Evolutionary conservation across 2,888 invertebrate species (phyloP).

Genomic region (Cheilosia grossa): DNA sequence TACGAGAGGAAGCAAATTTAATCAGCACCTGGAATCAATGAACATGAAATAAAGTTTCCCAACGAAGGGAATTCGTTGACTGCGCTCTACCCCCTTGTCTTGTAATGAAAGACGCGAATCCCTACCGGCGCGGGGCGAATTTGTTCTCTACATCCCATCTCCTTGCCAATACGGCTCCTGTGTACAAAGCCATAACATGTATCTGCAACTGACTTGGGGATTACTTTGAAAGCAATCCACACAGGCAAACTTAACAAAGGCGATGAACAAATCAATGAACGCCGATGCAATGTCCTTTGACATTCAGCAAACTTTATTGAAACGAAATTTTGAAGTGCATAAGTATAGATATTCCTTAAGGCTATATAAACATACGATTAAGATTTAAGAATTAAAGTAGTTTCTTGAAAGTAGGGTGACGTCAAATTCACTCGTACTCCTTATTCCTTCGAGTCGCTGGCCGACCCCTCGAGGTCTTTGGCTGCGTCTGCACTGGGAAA

Average conservation of each 20-base stretch:
- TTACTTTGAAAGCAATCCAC: slow-evolving; percentile 18
- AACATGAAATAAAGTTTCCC: slow-evolving; percentile 37
- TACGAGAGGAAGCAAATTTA: slow-evolving; percentile 29
- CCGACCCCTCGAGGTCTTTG: slow-evolving; percentile 17
- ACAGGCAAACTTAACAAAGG: background rate
- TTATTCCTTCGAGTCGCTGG: slow-evolving; percentile 42
- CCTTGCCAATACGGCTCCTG: background rate
- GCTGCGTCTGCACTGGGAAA: slow-evolving; percentile 75
- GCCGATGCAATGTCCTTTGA: slow-evolving; percentile 21
- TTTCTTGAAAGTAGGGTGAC: slow-evolving; percentile 32
- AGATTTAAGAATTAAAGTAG: slow-evolving; percentile 47
- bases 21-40: slow-evolving; percentile 37
- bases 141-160: slow-evolving; percentile 3
- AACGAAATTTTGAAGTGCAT: slow-evolving; percentile 51
- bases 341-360: slow-evolving; percentile 46
- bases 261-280: slow-evolving; percentile 19
- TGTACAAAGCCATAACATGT: slow-evolving; percentile 31
- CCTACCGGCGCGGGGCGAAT: slow-evolving; percentile 11
- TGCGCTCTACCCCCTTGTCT: slow-evolving; percentile 36
- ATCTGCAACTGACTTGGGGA: slow-evolving; percentile 27
- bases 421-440: slow-evolving; percentile 11
- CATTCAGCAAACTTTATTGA: slow-evolving; percentile 66
- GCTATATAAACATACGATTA: slow-evolving; percentile 50
- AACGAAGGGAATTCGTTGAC: slow-evolving; percentile 34
- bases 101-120: slow-evolving; percentile 19